Percentiles rank a stretch among this genome's conserved stretches.
phyloP scores from a whole-genome alignment of 2,888 invertebrate species.

The Macaria notata region DNA sequence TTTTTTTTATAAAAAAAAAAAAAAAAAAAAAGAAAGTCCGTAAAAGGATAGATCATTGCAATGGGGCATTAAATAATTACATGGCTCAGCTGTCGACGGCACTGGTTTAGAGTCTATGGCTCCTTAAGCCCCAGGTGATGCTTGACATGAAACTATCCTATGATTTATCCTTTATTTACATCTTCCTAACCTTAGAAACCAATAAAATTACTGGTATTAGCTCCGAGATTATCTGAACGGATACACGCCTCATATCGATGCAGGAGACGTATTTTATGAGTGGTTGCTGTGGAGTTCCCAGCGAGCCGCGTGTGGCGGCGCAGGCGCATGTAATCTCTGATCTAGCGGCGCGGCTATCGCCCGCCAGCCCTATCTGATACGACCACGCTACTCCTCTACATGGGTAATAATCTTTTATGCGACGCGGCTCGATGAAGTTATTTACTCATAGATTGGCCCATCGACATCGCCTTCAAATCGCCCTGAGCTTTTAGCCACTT shows the following conservation, averaged over 20 bases:
- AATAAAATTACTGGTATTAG: constrained; percentile 48
- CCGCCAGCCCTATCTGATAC: constrained; percentile 51
- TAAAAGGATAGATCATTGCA: constrained; percentile 3
- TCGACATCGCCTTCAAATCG: constrained; percentile 37
- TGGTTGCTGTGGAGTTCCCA: constrained; percentile 57
- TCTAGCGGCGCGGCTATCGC: constrained; percentile 48
- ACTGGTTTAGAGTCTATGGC: constrained; percentile 16
- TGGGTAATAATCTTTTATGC: constrained; percentile 57
- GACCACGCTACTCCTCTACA: constrained; percentile 45
- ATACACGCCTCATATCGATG: constrained; percentile 50
- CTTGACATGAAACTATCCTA: constrained; percentile 29
- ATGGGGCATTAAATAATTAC: constrained; percentile 13
- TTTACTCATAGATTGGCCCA: constrained; percentile 48
- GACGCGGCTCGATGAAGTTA: constrained; percentile 52
- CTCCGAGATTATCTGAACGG: constrained; percentile 53
- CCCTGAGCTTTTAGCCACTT: constrained; percentile 30
- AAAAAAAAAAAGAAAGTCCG: too few relatives aligned
- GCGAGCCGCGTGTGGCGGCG: constrained; percentile 46
- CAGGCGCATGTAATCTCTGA: constrained; percentile 46
- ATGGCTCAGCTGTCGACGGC: constrained; percentile 18
- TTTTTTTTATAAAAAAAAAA: too few relatives aligned
- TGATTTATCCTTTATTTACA: constrained; percentile 42
- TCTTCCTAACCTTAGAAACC: constrained; percentile 47
- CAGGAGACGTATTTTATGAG: constrained; percentile 58
- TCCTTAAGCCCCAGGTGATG: constrained; percentile 28